Evolutionary conservation across 2,888 invertebrate genomes (phyloP).

Genomic region (Lingula anatina): DNA sequence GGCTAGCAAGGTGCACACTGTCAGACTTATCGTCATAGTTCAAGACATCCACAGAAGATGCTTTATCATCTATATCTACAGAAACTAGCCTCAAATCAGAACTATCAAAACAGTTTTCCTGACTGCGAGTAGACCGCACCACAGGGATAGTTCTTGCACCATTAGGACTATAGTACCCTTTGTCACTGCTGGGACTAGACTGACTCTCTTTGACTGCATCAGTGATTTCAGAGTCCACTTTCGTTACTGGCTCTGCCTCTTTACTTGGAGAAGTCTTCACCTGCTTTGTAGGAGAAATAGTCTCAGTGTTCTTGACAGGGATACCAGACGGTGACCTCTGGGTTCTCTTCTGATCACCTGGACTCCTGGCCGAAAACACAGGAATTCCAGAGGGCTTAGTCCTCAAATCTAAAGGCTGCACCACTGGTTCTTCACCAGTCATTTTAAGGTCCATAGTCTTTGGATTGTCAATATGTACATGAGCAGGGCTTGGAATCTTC

Average conservation of each 20-base stretch:
- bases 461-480: too few species aligned
- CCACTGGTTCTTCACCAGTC: too few species aligned
- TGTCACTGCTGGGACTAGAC: too few species aligned
- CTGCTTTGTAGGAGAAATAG: not conserved
- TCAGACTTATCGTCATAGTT: constrained; percentile 61
- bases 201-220: too few species aligned
- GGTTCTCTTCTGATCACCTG: not conserved
- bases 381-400: too few species aligned
- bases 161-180: too few species aligned
- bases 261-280: not conserved
- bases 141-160: constrained; percentile 58
- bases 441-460: too few species aligned
- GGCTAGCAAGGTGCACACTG: constrained; percentile 3
- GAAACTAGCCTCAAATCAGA: constrained; percentile 74
- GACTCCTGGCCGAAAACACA: too few species aligned
- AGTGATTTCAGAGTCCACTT: too few species aligned
- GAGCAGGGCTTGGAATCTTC: too few species aligned
- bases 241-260: too few species aligned
- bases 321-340: not conserved
- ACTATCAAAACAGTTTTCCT: constrained; percentile 81
- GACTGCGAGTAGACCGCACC: constrained; percentile 80
- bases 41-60: constrained; percentile 85
- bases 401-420: too few species aligned
- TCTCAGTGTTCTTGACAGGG: not conserved
- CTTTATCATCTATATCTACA: constrained; percentile 89